Evolutionary conservation across 2,888 invertebrate genomes (phyloP).

Genomic region (Erebia aethiops): DNA sequence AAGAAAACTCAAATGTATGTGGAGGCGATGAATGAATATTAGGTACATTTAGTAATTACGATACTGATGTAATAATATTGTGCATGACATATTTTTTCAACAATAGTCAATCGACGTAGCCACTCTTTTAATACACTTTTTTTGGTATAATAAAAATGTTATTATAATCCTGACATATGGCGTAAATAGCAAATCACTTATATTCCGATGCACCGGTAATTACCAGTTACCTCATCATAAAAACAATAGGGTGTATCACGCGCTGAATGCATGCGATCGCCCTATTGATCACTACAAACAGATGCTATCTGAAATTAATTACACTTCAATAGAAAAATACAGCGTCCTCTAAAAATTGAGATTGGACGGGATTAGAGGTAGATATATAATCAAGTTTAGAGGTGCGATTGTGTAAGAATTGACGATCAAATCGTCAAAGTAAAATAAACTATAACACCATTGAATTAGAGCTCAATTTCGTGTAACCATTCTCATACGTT

Average conservation of each 20-base stretch:
- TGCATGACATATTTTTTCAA: too few species aligned
- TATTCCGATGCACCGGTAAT: constrained; percentile 63
- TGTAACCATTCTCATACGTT: too few species aligned
- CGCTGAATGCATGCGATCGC: constrained; percentile 33
- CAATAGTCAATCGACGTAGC: too few species aligned
- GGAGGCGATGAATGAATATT: too few species aligned
- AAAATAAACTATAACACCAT: too few species aligned
- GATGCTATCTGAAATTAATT: constrained; percentile 25
- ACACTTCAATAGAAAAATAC: constrained; percentile 1
- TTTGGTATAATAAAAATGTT: constrained; percentile 14
- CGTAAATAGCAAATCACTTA: constrained; percentile 60
- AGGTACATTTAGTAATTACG: too few species aligned
- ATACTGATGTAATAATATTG: too few species aligned
- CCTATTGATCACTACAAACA: constrained; percentile 30
- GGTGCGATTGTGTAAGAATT: too few species aligned
- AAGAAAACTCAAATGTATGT: not conserved
- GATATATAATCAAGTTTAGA: too few species aligned
- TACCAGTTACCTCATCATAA: constrained; percentile 59
- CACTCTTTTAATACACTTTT: not conserved
- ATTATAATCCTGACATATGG: constrained; percentile 40
- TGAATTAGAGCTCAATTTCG: too few species aligned
- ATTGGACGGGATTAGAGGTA: too few species aligned
- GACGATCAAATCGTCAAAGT: too few species aligned
- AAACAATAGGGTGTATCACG: constrained; percentile 67
- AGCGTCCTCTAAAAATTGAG: not conserved